A percentile compares a stretch with the other conserved stretches of the same genome.
Evolutionary conservation across 2,888 invertebrate genomes (phyloP).

Genomic region (Alsophila aescularia): DNA sequence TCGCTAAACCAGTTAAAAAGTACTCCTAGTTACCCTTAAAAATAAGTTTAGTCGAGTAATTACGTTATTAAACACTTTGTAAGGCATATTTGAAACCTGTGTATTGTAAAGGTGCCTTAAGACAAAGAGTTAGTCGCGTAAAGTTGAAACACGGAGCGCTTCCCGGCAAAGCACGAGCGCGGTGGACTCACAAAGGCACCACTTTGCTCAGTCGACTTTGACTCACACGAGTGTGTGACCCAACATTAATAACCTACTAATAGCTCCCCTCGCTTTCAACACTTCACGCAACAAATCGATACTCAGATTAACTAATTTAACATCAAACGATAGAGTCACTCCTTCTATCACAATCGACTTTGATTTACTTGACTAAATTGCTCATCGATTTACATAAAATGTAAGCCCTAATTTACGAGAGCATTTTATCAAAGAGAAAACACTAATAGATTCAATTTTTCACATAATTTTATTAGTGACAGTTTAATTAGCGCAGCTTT

Average conservation of each 20-base stretch:
- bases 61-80: conserved; percentile 44
- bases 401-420: conserved; percentile 48
- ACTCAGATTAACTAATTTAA: conserved; percentile 17
- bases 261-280: conserved; percentile 49
- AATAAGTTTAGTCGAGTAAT: conserved; percentile 33
- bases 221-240: conserved; percentile 72
- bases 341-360: conserved; percentile 15
- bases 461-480: conserved; percentile 82
- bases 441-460: conserved; percentile 75
- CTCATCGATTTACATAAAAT: conserved; percentile 37
- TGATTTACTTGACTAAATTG: conserved; percentile 8
- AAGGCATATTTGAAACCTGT: conserved; percentile 44
- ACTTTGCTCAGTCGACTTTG: conserved; percentile 78
- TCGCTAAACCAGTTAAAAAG: too few species aligned
- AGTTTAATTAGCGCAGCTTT: conserved; percentile 83
- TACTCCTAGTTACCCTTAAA: conserved; percentile 1
- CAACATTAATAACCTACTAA: conserved; percentile 78
- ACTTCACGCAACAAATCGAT: conserved; percentile 21
- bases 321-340: conserved; percentile 25
- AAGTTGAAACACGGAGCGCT: conserved; percentile 57
- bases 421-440: conserved; percentile 61
- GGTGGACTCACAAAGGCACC: conserved; percentile 71
- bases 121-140: conserved; percentile 73
- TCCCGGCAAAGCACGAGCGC: conserved; percentile 50
- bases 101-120: conserved; percentile 63